Evolutionary conservation across 2,113 vertebrate species (phyloP), one percentile per base, ranked within the genome.

Genomic region (Saccopteryx leptura): DNA sequence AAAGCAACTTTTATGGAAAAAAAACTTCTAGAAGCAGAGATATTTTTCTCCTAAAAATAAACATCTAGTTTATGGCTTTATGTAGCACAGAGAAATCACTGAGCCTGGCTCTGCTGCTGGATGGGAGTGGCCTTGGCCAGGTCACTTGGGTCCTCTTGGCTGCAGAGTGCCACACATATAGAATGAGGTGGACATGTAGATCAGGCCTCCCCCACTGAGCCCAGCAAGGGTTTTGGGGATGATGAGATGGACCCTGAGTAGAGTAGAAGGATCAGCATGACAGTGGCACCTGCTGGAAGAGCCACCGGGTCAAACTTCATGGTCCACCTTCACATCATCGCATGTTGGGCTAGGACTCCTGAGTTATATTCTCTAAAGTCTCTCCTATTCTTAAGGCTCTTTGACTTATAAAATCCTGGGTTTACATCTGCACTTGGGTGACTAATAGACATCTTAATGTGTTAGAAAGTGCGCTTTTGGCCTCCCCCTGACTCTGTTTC

Each of bases 1-100:
- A 63, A 93, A 66, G 72, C 78, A 93, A 65, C 46, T 75, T 93
- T 71, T 91, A 50, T 78, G 54, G 66, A 33, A 68, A 71, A 68
- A 71, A 75, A 54, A 66, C 17, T 52, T 28, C 23, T 54, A 79
- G 74, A 76, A 79, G 79, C 83, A 90, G 80, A 65, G 54, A 11
- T 75, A 24, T n/a, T 84, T 90, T 13, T 65, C 12, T 28, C 61
- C 46, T 72, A 83, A 72, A 84, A 92, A 52, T 9, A 8, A 71
- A 82, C 39, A 52, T 61, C 54, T 88, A n/a, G 60, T 76, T 69
- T 65, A 71, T 66, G 66, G 52, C 14, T 80, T 33, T 74, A 11
- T 33, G 31, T 4, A 46, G 9, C 52, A 0, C 7, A 56, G n/a
- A 54, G 31, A 61, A 74, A 13, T 28, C 58, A 9, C 21, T 0